phyloP scores from a whole-genome alignment of 1,140 invertebrate genomes.

The Zaprionus tsacasi region DNA sequence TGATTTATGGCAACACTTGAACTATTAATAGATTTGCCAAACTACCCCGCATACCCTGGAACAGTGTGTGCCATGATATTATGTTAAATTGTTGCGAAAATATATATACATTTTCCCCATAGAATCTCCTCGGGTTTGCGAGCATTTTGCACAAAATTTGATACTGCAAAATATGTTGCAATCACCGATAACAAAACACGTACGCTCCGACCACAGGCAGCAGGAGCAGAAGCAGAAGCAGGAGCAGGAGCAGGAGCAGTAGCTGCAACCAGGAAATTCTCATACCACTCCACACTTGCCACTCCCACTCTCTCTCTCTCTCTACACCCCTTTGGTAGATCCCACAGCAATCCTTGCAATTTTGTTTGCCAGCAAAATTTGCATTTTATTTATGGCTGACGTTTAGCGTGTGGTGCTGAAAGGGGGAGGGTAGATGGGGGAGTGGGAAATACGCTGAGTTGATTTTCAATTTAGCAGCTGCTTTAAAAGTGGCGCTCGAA shows the following conservation, averaged over 20 bases:
- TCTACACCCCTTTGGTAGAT: neutral
- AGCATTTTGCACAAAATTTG: constrained; percentile 78
- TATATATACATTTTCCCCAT: constrained; percentile 64
- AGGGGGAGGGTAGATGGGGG: neutral
- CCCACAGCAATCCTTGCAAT: constrained; percentile 57
- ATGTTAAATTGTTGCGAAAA: constrained; percentile 27
- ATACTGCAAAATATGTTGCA: constrained; percentile 74
- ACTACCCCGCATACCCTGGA: constrained; percentile 31
- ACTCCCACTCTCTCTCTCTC: neutral
- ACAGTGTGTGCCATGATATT: neutral
- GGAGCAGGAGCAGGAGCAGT: neutral
- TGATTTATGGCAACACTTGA: neutral
- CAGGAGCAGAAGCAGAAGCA: constrained; percentile 32
- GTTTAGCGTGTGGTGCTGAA: constrained; percentile 56
- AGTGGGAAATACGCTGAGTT: constrained; percentile 22
- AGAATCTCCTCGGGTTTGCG: constrained; percentile 55
- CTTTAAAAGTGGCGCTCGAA: constrained; percentile 70
- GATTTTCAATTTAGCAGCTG: constrained; percentile 76
- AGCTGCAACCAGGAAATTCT: neutral
- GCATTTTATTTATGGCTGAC: constrained; percentile 78
- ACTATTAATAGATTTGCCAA: neutral
- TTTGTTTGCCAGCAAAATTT: constrained; percentile 64
- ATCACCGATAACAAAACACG: constrained; percentile 67
- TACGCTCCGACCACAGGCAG: constrained; percentile 40
- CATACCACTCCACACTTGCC: constrained; percentile 6